Conservation (phyloP, 2,888 invertebrate genomes). For the Megamerina dolium region DNA sequence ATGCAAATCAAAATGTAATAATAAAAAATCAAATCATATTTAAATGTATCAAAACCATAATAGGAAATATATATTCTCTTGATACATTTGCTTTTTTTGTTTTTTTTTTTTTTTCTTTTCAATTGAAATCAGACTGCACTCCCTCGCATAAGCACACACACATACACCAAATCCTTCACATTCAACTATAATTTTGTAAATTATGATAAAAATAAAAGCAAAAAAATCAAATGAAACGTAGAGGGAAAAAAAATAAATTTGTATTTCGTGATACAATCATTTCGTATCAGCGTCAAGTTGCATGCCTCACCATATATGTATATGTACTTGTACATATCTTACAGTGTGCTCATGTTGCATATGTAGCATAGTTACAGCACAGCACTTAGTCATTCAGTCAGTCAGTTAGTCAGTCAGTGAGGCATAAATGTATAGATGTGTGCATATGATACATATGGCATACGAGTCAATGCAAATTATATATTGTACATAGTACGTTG, state of each 20-base stretch:
- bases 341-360: too few species aligned
- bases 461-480: too few species aligned
- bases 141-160: not conserved
- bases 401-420: too few species aligned
- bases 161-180: slow-evolving; percentile 5
- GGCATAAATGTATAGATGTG: too few species aligned
- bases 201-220: not conserved
- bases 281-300: slow-evolving; percentile 18
- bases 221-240: not conserved
- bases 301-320: too few species aligned
- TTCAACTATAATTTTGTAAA: too few species aligned
- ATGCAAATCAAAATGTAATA: not conserved
- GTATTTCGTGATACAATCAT: slow-evolving; percentile 43
- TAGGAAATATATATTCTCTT: not conserved
- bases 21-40: not conserved
- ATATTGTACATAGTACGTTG: too few species aligned
- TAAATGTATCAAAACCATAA: not conserved
- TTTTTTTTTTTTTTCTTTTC: not conserved
- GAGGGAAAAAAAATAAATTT: slow-evolving; percentile 26
- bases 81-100: not conserved
- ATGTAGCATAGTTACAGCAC: too few species aligned
- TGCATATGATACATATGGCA: too few species aligned
- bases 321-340: too few species aligned
- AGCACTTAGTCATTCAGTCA: too few species aligned
- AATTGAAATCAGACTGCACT: too few species aligned